Percentiles rank a stretch among this genome's conserved stretches.
Conservation (phyloP, 1,140 invertebrate genomes). For the Camponotus floridanus region DNA sequence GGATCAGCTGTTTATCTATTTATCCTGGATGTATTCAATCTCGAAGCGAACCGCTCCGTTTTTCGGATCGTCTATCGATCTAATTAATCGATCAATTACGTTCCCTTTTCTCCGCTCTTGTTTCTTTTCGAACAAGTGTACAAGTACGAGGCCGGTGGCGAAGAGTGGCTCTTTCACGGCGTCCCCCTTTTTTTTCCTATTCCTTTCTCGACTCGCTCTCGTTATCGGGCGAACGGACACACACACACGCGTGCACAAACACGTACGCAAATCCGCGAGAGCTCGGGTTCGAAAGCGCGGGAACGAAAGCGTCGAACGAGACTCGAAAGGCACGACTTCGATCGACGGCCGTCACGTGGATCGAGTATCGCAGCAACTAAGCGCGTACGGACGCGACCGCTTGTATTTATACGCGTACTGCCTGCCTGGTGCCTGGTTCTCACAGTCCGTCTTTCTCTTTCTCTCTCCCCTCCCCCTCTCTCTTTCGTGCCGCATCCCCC, state of each 20-base stretch:
- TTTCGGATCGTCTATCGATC: background rate
- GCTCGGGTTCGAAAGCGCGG: background rate
- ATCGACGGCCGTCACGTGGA: constrained; percentile 71
- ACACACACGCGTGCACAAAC: background rate
- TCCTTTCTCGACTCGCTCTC: constrained; percentile 32
- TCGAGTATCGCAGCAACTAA: constrained; percentile 80
- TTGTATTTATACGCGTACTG: constrained; percentile 84
- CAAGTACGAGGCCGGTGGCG: background rate
- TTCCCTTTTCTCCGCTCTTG: no score
- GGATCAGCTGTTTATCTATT: background rate
- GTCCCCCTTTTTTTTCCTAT: constrained; percentile 24
- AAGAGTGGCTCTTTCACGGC: constrained; percentile 1
- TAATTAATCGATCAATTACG: background rate
- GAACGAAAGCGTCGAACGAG: constrained; percentile 21
- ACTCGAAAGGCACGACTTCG: constrained; percentile 34
- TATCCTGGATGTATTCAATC: background rate
- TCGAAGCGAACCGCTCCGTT: background rate
- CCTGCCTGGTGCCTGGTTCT: constrained; percentile 56
- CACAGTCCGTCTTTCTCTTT: constrained; percentile 64
- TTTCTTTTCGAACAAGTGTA: background rate
- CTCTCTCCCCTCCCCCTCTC: constrained; percentile 65
- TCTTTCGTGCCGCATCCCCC: constrained; percentile 72
- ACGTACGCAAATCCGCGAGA: background rate
- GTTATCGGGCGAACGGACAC: constrained; percentile 19
- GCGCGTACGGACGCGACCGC: constrained; percentile 78